Conservation (phyloP, 2,888 invertebrate species). For the Glaucopsyche alexis region DNA sequence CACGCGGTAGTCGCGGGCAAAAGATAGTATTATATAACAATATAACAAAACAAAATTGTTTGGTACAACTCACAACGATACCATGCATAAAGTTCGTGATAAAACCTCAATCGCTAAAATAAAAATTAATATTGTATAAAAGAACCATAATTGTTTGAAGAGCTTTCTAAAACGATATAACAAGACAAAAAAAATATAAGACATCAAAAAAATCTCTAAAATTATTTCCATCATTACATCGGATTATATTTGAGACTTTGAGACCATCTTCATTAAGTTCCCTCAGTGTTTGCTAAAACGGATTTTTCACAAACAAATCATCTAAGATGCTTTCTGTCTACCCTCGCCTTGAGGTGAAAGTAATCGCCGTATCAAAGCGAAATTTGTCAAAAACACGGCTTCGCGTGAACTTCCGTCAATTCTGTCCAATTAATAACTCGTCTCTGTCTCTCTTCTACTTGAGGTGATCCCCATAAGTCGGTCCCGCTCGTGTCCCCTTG, state of each 20-base stretch:
- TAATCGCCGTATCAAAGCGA: slow-evolving; percentile 78
- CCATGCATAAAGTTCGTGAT: not conserved
- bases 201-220: not conserved
- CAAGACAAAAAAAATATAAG: not conserved
- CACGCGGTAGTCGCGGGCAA: too few relatives aligned
- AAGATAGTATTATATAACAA: too few relatives aligned
- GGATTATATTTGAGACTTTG: slow-evolving; percentile 12
- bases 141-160: not conserved
- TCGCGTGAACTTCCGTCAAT: slow-evolving; percentile 75
- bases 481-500: slow-evolving; percentile 67
- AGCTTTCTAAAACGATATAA: not conserved
- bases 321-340: slow-evolving; percentile 52
- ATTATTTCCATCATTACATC: slow-evolving; percentile 21
- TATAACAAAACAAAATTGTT: too few relatives aligned
- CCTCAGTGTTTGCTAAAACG: slow-evolving; percentile 36
- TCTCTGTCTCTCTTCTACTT: slow-evolving; percentile 49
- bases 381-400: slow-evolving; percentile 79
- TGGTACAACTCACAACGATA: too few relatives aligned
- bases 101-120: not conserved
- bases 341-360: slow-evolving; percentile 71
- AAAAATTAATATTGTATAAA: not conserved
- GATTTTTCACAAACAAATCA: slow-evolving; percentile 41
- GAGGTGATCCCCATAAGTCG: slow-evolving; percentile 40
- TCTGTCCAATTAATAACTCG: slow-evolving; percentile 77
- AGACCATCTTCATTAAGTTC: slow-evolving; percentile 26